Evolutionary conservation across 2,888 invertebrate genomes (phyloP), one percentile per base, ranked within the genome.

Genomic region (Entomobrya multifasciata): DNA sequence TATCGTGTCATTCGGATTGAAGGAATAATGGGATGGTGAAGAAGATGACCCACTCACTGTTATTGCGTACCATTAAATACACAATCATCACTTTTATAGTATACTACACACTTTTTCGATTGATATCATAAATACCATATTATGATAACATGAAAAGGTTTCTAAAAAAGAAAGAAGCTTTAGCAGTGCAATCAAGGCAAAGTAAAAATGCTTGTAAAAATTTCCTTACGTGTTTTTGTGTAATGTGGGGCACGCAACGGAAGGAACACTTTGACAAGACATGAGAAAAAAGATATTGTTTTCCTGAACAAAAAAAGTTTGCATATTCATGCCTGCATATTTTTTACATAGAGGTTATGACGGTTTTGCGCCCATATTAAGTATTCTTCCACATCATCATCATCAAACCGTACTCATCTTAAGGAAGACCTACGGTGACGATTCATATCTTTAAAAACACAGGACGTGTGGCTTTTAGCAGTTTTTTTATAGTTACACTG

Each of bases 191-290:
- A 55, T 55, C n/a, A n/a, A 20, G 62, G 62, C n/a, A 41, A 65
- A 65, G 65, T 65, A 65, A 1, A 20, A 65, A 65, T 41, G n/a
- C n/a, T n/a, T n/a, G n/a, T n/a, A n/a, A n/a, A n/a, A n/a, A n/a
- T n/a, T n/a, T n/a, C n/a, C n/a, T n/a, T n/a, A 20, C 65, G 20
- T 65, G 72, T 72, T 49, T 15, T 72, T 49, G 11, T 49, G 13
- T 20, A 25, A 81, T 81, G 81, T 81, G 22, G 81, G 57, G 60
- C 81, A 81, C 60, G 72, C 81, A 72, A 67, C 67, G 81, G 81
- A 81, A 81, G 60, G 60, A 81, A 70, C 80, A 55, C 81, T 81
- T 72, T 81, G 81, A 72, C 81, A 81, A 70, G 22, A 72, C 81
- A 81, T 72, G 72, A 44, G 72, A 81, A 72, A 57, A 6, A 57